Base-by-base conservation (phyloP, 2,888 invertebrate species). In the Neocrepidodera transversa region DNA sequence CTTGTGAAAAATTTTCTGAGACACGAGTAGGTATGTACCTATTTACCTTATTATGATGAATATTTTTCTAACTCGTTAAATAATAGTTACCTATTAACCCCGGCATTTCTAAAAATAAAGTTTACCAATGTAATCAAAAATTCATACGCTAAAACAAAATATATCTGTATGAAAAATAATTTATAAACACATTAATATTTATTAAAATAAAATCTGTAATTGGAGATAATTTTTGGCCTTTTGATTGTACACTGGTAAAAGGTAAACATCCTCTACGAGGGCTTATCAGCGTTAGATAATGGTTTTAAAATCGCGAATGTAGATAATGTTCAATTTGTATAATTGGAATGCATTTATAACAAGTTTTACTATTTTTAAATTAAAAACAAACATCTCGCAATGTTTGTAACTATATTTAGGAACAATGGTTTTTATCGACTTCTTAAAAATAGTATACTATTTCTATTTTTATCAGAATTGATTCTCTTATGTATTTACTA, bases 361-460 rank as follows among this genome's bases (percentile, higher is more conserved):
- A 48, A 56, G 60, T 66, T 66, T 57, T 62, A 64, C 64, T 68
- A 67, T 67, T 67, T 68, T 68, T 68, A 64, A 66, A 69, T 59
- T 64, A 66, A 71, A 68, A 73, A 70, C 69, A 69, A 66, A 68
- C 62, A 64, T 56, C 63, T 52, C 65, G 68, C 66, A 68, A 67
- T 73, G 68, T 71, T 72, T 73, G 71, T 68, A 67, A 71, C 72
- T 74, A 74, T 72, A 73, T 73, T 72, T 74, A 74, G 73, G 66
- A 65, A 69, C 72, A 72, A 71, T 69, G 68, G 62, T 71, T 70
- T 65, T 74, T 74, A 74, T 74, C 74, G 73, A 73, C 68, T 69
- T 73, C 70, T 73, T 74, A 73, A 75, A 75, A 73, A 74, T 73
- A 74, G 73, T 73, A 69, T 65, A 63, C 63, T 54, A 52, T 62